Evolutionary conservation across 1,140 invertebrate species (phyloP), one percentile per base, ranked within the genome.

Genomic region (Charaxes varanes): DNA sequence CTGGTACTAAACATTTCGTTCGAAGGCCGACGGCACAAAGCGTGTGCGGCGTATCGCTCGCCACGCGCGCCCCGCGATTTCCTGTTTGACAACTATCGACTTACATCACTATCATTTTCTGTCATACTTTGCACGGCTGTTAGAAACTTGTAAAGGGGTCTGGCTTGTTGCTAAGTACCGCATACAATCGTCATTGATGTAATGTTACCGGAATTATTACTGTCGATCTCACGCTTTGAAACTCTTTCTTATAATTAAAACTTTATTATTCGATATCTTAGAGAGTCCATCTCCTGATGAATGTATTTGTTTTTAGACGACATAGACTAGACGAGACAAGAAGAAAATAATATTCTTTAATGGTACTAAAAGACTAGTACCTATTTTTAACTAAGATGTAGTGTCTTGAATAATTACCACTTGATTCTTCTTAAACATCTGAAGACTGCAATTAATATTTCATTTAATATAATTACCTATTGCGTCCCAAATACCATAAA

Each of bases 101-200:
- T 80, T 74, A 79, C 78, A 80, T 78, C 76, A 80, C 78, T 82
- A 74, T 80, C 74, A 71, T 68, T 82, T 79, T 78, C 78, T 78
- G 78, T 70, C 63, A 73, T 68, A 61, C 68, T 60, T 63, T 62
- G 64, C 62, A 49, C 67, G 61, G 46, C 62, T 72, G 71, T 79
- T 82, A 82, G 76, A 79, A 63, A 56, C 57, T 72, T 62, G 62
- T 66, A 72, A 72, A 71, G 76, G 73, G 78, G 71, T 70, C 73
- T 65, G 60, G 47, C 49, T 48, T 66, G 72, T 78, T 82, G 66
- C 71, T 74, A 79, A 61, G 67, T 72, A 65, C 62, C 46, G 55
- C 59, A 51, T 57, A 42, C 49, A 47, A 62, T 62, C 67, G 62
- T 66, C 64, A 67, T 72, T 76, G 69, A 72, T 58, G 45, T 47